These are phyloP conservation scores for Trinorchestia longiramus DNA, from an alignment of 1,140 invertebrate species.

Conservation along the genomic window DNA sequence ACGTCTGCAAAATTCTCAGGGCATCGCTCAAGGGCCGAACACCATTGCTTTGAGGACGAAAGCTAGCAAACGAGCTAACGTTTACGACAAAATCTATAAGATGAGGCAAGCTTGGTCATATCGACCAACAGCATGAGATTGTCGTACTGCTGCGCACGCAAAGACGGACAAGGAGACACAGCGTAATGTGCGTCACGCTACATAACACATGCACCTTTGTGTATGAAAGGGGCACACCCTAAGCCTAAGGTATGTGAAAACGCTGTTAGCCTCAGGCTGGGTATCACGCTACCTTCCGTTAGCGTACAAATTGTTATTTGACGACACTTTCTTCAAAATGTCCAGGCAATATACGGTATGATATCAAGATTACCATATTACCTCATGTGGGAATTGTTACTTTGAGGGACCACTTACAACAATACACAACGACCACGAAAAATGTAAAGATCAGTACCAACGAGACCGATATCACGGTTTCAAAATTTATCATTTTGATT, in stretches of 20 bases:
- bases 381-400: too few relatives aligned
- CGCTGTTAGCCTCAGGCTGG: not conserved
- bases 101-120: conserved; percentile 13
- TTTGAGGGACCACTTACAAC: too few relatives aligned
- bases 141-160: not conserved
- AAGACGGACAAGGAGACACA: not conserved
- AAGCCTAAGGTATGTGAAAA: not conserved
- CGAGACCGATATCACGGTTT: too few relatives aligned
- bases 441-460: too few relatives aligned
- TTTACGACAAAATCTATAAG: conserved; percentile 25
- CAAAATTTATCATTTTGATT: too few relatives aligned
- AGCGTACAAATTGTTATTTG: too few relatives aligned
- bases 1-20: not conserved
- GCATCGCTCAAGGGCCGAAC: not conserved
- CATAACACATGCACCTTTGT: not conserved
- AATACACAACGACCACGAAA: too few relatives aligned
- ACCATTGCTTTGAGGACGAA: not conserved
- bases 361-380: too few relatives aligned
- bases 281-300: too few relatives aligned
- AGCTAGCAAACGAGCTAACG: not conserved
- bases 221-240: not conserved
- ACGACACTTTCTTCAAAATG: too few relatives aligned
- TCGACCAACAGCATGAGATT: conserved; percentile 17
- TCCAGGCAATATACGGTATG: too few relatives aligned
- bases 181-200: not conserved